Percentiles rank a stretch among this genome's conserved stretches.
These are phyloP conservation scores for Mallotus villosus DNA, from an alignment of 2,797 vertebrate species.

Conservation along the genomic window DNA sequence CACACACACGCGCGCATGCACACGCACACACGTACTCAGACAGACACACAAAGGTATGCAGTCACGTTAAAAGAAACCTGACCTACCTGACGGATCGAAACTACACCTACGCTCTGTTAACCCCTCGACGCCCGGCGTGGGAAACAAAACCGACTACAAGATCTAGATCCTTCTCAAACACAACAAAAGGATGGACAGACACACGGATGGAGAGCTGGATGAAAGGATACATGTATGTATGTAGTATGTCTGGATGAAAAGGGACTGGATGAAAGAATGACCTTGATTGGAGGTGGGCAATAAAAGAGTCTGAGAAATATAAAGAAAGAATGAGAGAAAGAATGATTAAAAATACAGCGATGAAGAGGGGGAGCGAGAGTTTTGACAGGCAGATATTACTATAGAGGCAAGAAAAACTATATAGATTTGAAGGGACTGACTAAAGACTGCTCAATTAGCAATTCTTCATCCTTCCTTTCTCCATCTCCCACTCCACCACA, in stretches of 20 bases:
- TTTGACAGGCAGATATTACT: not conserved
- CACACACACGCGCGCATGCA: conserved; percentile 13
- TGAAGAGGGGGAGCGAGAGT: conserved; percentile 21
- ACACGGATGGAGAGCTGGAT: conserved; percentile 37
- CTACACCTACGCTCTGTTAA: conserved; percentile 86
- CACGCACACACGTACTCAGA: conserved; percentile 30
- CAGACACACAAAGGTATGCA: conserved; percentile 77
- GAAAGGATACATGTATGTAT: conserved; percentile 6
- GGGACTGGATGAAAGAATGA: not conserved
- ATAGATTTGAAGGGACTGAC: conserved; percentile 33
- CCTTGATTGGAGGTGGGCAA: not conserved
- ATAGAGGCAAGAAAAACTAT: conserved; percentile 35
- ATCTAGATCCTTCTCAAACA: conserved; percentile 75
- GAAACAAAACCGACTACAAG: conserved; percentile 78
- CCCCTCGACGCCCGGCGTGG: conserved; percentile 77
- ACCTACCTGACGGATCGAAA: conserved; percentile 93
- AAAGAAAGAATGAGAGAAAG: not conserved
- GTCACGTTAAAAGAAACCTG: conserved; percentile 87
- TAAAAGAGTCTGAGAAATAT: not conserved
- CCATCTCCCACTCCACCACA: conserved; percentile 40
- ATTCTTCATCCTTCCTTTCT: conserved; percentile 4
- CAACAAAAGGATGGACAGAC: conserved; percentile 34
- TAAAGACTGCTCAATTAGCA: conserved; percentile 27
- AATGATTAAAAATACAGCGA: conserved; percentile 9
- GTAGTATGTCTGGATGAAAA: too few species aligned